phyloP scores from a whole-genome alignment of 2,797 vertebrate species.

The Saxicola maurus region DNA sequence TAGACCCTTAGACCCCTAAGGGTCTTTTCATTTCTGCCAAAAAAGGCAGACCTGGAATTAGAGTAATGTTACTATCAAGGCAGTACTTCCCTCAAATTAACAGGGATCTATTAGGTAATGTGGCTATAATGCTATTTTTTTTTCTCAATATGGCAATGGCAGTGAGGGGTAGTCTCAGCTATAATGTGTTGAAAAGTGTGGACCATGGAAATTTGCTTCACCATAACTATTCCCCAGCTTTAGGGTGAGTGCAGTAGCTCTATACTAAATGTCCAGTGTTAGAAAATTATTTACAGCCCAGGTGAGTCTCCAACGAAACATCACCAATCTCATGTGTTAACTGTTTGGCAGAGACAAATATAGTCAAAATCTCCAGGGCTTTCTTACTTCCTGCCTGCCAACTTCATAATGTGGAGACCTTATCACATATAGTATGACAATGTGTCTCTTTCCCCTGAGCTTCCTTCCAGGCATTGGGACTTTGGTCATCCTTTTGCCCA shows the following conservation, averaged over 20 bases:
- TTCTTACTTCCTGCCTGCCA: constrained; percentile 31
- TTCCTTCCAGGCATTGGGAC: constrained; percentile 47
- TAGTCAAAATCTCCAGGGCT: constrained; percentile 23
- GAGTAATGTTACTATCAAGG: not conserved
- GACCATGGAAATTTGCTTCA: not conserved
- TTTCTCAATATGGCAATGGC: not conserved
- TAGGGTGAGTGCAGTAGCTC: not conserved
- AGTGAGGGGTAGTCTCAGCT: not conserved
- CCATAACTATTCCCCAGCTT: not conserved
- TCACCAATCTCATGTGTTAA: not conserved
- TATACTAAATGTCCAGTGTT: not conserved
- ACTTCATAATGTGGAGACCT: constrained; percentile 11
- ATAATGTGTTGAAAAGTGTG: not conserved
- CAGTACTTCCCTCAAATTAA: not conserved
- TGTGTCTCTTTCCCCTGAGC: constrained; percentile 46
- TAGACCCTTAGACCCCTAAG: not conserved
- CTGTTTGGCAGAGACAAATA: constrained; percentile 29
- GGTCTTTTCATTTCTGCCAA: not conserved
- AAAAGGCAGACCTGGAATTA: not conserved
- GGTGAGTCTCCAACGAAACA: not conserved
- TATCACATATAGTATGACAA: constrained; percentile 27
- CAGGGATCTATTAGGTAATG: not conserved
- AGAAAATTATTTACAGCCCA: not conserved
- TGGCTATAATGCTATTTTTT: not conserved
- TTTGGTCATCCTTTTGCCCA: constrained; percentile 19